Conservation (phyloP, 53 echinoderm and acorn worm species). For the Paracentrotus lividus region DNA sequence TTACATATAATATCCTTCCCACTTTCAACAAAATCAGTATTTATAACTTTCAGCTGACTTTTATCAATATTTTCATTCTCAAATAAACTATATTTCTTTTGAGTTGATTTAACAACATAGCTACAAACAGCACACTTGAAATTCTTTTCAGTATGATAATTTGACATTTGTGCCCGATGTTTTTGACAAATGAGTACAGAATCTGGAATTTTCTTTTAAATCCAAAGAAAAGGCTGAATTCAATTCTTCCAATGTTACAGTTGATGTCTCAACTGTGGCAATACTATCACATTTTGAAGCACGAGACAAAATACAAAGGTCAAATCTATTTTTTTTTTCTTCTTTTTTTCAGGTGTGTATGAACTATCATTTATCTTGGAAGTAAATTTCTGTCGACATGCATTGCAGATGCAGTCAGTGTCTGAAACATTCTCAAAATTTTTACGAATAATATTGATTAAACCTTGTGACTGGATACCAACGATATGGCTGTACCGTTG, state of each 20-base stretch:
- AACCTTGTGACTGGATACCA: neutral
- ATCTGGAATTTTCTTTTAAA: slow-evolving; percentile 28
- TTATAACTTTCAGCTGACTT: slow-evolving; percentile 42
- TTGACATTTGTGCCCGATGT: slow-evolving; percentile 56
- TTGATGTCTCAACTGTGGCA: slow-evolving; percentile 4
- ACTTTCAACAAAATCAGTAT: slow-evolving; percentile 45
- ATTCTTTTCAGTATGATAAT: slow-evolving; percentile 27
- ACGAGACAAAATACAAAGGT: neutral
- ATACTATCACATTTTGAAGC: slow-evolving; percentile 27
- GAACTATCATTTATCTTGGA: slow-evolving; percentile 15
- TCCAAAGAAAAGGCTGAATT: slow-evolving; percentile 48
- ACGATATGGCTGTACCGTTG: neutral
- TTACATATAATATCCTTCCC: slow-evolving; percentile 29
- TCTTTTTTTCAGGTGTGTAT: slow-evolving; percentile 39
- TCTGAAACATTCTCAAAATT: neutral
- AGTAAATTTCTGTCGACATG: slow-evolving; percentile 52
- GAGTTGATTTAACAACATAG: slow-evolving; percentile 36
- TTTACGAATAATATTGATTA: neutral
- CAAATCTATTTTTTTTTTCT: neutral
- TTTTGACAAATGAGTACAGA: slow-evolving; percentile 28
- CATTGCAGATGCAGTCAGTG: slow-evolving; percentile 52
- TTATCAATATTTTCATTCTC: slow-evolving; percentile 50
- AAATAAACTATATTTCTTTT: slow-evolving; percentile 47
- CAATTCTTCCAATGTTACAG: slow-evolving; percentile 29
- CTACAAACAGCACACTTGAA: slow-evolving; percentile 55